Base-by-base conservation (phyloP, 2,113 vertebrate species). In the Genyomyrus donnyi region DNA sequence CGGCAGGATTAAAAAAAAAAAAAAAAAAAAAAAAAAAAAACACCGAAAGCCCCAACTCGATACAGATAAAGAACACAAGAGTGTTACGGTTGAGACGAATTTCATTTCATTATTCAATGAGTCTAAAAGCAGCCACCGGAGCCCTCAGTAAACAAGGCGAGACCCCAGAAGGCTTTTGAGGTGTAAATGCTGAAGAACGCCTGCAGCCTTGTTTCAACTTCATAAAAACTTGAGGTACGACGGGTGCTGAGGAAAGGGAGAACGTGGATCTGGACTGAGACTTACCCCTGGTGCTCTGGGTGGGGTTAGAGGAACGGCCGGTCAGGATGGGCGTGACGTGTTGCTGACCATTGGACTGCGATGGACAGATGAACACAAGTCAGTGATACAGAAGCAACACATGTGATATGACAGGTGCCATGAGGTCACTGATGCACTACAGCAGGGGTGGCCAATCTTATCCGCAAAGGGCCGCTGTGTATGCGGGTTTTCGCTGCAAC, bases 91-190 rank as follows among this genome's bases (percentile, higher is more conserved):
- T 92, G 93, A 24, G 86, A 92, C 93, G 93, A 89, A 93, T 93
- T 94, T 94, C 92, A 93, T 92, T 91, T 93, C 91, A 92, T 95
- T 94, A 94, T 94, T 94, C 93, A 95, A 94, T 94, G 92, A 95
- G 93, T 90, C 91, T 84, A 91, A 90, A 84, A 89, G 45, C 89
- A 91, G 91, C 92, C 90, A 19, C 89, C 45, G 6, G n/a, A 85
- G 49, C 50, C 17, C 39, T 56, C 11, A 13, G 80, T 35, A 89
- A 89, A 91, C 88, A 91, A 92, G 91, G 87, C 45, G 87, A 90
- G 90, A 91, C 91, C 85, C 91, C 92, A n/a, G 90, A 91, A 93
- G 93, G 92, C n/a, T 24, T 90, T 42, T 88, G 70, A 93, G 91
- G 92, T 90, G 85, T 94, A 95, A 95, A 95, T 94, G 95, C 58